Evolutionary conservation across 2,797 vertebrate genomes (phyloP).

Genomic region (Spheniscus humboldti): DNA sequence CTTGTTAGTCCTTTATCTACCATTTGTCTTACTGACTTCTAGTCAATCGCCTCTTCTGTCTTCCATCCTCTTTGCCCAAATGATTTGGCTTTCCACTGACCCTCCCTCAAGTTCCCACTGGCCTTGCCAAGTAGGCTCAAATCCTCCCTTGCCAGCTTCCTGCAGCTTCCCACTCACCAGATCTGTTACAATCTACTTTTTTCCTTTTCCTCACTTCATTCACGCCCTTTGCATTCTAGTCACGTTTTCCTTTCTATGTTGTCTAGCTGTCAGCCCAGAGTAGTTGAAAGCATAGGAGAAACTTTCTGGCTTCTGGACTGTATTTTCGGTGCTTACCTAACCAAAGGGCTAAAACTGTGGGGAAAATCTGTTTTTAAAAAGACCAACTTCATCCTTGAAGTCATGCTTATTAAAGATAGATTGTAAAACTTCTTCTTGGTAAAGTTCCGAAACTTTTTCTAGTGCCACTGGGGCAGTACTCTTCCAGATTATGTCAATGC

Average conservation of each 20-base stretch:
- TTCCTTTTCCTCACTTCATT: slow-evolving; percentile 30
- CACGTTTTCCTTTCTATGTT: slow-evolving; percentile 45
- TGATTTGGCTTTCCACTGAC: slow-evolving; percentile 17
- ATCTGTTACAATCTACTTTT: slow-evolving; percentile 1
- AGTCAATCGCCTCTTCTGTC: background rate
- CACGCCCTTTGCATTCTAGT: slow-evolving; percentile 38
- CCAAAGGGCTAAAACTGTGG: background rate
- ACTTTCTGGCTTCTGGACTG: background rate
- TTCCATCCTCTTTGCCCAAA: background rate
- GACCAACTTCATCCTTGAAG: background rate
- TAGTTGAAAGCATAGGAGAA: slow-evolving; percentile 22
- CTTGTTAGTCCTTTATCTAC: background rate
- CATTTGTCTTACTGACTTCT: background rate
- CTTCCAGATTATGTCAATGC: background rate
- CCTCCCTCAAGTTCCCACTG: slow-evolving; percentile 27
- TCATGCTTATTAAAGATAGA: background rate
- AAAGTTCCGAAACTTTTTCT: background rate
- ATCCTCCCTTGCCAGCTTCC: slow-evolving; percentile 21
- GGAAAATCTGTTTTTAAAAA: background rate
- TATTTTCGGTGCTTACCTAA: slow-evolving; percentile 31
- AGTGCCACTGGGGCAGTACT: background rate
- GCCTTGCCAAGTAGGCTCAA: slow-evolving; percentile 34
- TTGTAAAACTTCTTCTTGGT: background rate
- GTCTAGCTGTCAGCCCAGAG: slow-evolving; percentile 37
- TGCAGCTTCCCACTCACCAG: slow-evolving; percentile 16